A percentile compares a stretch with the other conserved stretches of the same genome.
These are phyloP conservation scores for Acropora yongei DNA, from an alignment of 64 coral and sea anemone species.

Conservation along the genomic window DNA sequence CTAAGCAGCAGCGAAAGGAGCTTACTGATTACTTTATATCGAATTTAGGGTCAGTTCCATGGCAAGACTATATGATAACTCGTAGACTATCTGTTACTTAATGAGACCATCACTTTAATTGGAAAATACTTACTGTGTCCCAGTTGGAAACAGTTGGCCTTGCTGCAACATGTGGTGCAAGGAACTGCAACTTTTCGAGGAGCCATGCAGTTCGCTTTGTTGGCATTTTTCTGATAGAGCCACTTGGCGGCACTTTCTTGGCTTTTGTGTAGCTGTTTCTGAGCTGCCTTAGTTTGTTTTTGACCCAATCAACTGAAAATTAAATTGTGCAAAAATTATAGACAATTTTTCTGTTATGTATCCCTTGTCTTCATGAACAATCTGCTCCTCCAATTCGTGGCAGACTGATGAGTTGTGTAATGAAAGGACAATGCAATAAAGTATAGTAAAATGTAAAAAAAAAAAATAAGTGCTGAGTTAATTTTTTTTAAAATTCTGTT, in stretches of 20 bases:
- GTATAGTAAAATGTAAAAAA: neutral
- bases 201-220: slow-evolving; percentile 28
- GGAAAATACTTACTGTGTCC: neutral
- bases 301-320: no score
- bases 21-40: slow-evolving; percentile 42
- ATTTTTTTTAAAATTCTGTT: neutral
- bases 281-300: slow-evolving; percentile 23
- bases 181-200: slow-evolving; percentile 48
- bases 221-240: slow-evolving; percentile 29
- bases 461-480: neutral
- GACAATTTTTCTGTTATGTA: neutral
- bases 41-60: slow-evolving; percentile 30
- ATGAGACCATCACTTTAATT: neutral
- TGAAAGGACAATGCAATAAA: slow-evolving; percentile 21
- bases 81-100: neutral
- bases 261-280: slow-evolving; percentile 52
- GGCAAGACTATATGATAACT: slow-evolving; percentile 40
- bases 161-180: slow-evolving; percentile 46
- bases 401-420: slow-evolving; percentile 25
- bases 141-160: slow-evolving; percentile 29
- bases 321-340: neutral
- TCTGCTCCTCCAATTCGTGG: slow-evolving; percentile 23
- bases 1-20: slow-evolving; percentile 55
- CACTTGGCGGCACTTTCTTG: slow-evolving; percentile 47
- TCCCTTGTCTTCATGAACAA: slow-evolving; percentile 30